These are phyloP conservation scores for Osmerus mordax DNA, from an alignment of 2,113 vertebrate genomes.

Conservation along the genomic window DNA sequence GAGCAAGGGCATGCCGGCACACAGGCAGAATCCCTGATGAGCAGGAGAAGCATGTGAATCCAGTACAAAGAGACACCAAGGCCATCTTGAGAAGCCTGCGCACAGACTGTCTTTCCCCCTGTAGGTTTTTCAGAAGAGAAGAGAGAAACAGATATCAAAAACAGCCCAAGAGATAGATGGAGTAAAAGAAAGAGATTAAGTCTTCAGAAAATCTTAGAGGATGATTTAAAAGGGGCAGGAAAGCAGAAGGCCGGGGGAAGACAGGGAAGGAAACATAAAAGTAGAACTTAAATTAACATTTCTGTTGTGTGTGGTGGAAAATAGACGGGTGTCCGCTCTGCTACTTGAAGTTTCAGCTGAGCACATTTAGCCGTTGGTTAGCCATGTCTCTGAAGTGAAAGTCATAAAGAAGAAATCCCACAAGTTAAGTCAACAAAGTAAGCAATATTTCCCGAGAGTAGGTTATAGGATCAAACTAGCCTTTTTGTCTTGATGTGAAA, in stretches of 20 bases:
- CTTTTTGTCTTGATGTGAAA: slow-evolving; percentile 20
- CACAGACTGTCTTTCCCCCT: slow-evolving; percentile 15
- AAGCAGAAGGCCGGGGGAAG: slow-evolving; percentile 8
- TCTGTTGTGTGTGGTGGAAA: slow-evolving; percentile 26
- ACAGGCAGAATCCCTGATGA: slow-evolving; percentile 59
- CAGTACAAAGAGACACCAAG: slow-evolving; percentile 41
- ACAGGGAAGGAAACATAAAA: slow-evolving; percentile 19
- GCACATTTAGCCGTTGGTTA: slow-evolving; percentile 9
- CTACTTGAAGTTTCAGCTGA: slow-evolving; percentile 33
- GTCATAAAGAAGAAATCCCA: slow-evolving; percentile 35
- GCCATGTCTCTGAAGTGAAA: slow-evolving; percentile 34
- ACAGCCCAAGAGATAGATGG: slow-evolving; percentile 29
- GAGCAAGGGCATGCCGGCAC: slow-evolving; percentile 41
- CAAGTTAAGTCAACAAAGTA: slow-evolving; percentile 22
- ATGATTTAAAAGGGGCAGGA: slow-evolving; percentile 29
- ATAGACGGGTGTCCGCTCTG: slow-evolving; percentile 7
- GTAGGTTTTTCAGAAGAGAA: slow-evolving; percentile 19
- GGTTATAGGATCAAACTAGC: slow-evolving; percentile 15
- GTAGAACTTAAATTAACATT: slow-evolving; percentile 30
- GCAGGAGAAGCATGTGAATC: slow-evolving; percentile 27
- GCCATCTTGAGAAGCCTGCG: slow-evolving; percentile 18
- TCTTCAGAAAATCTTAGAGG: slow-evolving; percentile 23
- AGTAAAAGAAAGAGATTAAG: slow-evolving; percentile 20
- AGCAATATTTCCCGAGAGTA: background rate
- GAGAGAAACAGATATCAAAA: slow-evolving; percentile 26